Conservation (phyloP, 2,888 invertebrate genomes). For the Hedya salicella region DNA sequence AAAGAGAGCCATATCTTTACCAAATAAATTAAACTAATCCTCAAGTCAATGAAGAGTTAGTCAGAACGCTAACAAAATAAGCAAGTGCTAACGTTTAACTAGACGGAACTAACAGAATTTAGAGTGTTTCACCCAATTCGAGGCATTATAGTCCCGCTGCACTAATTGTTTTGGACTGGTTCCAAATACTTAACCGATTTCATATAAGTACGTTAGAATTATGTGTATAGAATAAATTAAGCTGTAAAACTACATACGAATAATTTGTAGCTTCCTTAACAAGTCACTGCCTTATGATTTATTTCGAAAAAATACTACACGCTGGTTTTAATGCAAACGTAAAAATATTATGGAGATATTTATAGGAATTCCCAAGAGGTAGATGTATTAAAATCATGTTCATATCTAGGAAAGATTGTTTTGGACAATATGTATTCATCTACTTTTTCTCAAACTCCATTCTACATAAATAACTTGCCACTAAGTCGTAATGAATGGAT, state of each 20-base stretch:
- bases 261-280: background rate
- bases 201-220: constrained; percentile 63
- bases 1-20: background rate
- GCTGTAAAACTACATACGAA: background rate
- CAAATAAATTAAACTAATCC: constrained; percentile 3
- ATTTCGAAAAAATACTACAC: background rate
- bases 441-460: too few species aligned
- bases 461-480: too few species aligned
- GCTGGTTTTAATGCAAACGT: too few species aligned
- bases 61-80: constrained; percentile 44
- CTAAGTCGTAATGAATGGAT: too few species aligned
- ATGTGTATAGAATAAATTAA: constrained; percentile 15
- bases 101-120: constrained; percentile 67
- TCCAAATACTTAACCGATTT: constrained; percentile 81
- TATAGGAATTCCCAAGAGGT: too few species aligned
- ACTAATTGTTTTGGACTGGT: constrained; percentile 82
- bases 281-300: background rate
- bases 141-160: constrained; percentile 64
- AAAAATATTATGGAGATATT: too few species aligned
- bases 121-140: constrained; percentile 62
- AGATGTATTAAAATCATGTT: too few species aligned
- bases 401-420: too few species aligned
- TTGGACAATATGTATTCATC: too few species aligned
- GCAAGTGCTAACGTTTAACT: constrained; percentile 52
- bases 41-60: constrained; percentile 17